Percentiles rank a stretch among this genome's conserved stretches.
Evolutionary conservation across 2,113 vertebrate genomes (phyloP).

Genomic region (Charina bottae): DNA sequence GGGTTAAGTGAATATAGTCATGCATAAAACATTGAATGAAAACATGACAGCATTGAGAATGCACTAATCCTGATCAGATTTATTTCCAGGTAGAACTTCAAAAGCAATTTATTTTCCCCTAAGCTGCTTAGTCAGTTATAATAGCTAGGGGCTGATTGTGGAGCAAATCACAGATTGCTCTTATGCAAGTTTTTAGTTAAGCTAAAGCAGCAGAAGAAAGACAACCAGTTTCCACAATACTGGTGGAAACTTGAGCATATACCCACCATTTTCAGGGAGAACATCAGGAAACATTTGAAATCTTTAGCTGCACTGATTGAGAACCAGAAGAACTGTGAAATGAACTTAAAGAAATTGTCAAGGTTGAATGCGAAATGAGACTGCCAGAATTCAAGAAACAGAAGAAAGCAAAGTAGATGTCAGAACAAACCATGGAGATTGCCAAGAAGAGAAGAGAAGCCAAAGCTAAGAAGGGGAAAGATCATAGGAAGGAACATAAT

Average conservation of each 20-base stretch:
- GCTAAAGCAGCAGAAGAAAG: neutral
- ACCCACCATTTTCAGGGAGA: neutral
- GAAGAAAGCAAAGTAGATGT: neutral
- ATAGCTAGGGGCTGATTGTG: neutral
- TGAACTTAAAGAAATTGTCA: neutral
- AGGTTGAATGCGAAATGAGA: neutral
- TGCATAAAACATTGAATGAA: neutral
- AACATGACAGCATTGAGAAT: neutral
- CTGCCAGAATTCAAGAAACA: neutral
- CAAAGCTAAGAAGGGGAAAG: neutral
- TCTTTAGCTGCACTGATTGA: neutral
- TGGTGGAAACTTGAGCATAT: neutral
- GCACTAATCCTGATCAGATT: neutral
- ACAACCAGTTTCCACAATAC: neutral
- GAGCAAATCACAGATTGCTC: neutral
- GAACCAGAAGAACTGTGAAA: neutral
- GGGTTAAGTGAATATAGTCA: neutral
- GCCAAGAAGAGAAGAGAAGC: neutral
- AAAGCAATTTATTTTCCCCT: neutral
- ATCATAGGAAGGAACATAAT: neutral
- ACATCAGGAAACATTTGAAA: neutral
- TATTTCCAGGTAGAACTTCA: neutral
- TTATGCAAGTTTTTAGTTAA: neutral
- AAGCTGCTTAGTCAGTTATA: neutral
- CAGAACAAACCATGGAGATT: neutral